These are phyloP conservation scores for Stigmatopora nigra DNA, from an alignment of 2,113 vertebrate species.

Conservation along the genomic window DNA sequence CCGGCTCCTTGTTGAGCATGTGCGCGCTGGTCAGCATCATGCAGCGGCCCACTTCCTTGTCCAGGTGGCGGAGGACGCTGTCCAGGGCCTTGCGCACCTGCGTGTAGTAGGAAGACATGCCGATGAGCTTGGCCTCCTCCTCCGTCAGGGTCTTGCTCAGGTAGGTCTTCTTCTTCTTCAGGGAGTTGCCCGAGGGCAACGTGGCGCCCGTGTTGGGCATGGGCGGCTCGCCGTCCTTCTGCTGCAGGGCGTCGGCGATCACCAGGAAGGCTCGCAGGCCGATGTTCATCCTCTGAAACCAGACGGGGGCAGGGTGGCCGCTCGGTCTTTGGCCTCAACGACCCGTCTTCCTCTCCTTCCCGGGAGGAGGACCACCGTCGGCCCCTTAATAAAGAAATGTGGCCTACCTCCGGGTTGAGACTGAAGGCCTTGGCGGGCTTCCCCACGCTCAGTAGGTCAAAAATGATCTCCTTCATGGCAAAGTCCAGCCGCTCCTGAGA, in stretches of 20 bases:
- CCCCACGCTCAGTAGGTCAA: conserved; percentile 94
- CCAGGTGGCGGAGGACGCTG: conserved; percentile 91
- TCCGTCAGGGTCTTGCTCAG: conserved; percentile 98
- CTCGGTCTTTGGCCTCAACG: too few relatives aligned
- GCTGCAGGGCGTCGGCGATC: conserved; percentile 93
- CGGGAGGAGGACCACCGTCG: not conserved
- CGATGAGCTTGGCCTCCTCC: conserved; percentile 97
- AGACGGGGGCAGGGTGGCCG: not conserved
- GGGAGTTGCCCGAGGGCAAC: conserved; percentile 92
- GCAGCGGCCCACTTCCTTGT: conserved; percentile 96
- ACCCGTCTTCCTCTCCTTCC: too few relatives aligned
- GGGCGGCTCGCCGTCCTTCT: conserved; percentile 97
- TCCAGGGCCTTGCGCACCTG: conserved; percentile 96
- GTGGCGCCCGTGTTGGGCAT: conserved; percentile 98
- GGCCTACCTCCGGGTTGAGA: conserved; percentile 93
- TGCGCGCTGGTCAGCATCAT: conserved; percentile 98
- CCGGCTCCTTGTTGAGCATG: conserved; percentile 98
- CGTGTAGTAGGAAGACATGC: conserved; percentile 96
- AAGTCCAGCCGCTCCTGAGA: conserved; percentile 93
- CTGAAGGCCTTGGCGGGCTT: conserved; percentile 98
- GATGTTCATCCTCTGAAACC: conserved; percentile 93
- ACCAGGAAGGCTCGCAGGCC: conserved; percentile 94
- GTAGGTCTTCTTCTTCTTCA: conserved; percentile 97
- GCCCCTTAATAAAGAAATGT: not conserved
- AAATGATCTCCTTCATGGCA: conserved; percentile 99